Percentiles rank a stretch among this genome's conserved stretches.
These are phyloP conservation scores for Plagiodera versicolora DNA, from an alignment of 2,888 invertebrate species.

Conservation along the genomic window DNA sequence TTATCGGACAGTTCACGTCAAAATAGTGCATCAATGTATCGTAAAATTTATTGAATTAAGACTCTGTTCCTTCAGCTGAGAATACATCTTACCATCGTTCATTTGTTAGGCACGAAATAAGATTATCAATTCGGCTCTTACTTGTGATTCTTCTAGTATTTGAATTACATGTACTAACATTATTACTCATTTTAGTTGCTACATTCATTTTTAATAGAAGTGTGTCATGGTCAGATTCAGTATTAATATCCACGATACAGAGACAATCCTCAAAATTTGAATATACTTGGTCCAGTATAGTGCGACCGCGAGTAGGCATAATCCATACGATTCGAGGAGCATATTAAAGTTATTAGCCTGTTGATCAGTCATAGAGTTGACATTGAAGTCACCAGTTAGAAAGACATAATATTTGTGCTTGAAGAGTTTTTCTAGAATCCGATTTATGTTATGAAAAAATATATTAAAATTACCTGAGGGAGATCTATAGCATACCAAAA, in stretches of 20 bases:
- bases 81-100: constrained; percentile 10
- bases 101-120: neutral
- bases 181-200: neutral
- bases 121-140: constrained; percentile 1
- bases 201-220: neutral
- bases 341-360: constrained; percentile 1
- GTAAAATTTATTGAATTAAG: neutral
- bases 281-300: constrained; percentile 1
- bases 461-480: constrained; percentile 1
- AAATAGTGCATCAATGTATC: constrained; percentile 6
- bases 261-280: neutral
- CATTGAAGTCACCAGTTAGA: constrained; percentile 8
- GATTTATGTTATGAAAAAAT: constrained; percentile 6
- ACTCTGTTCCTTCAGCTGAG: neutral
- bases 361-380: constrained; percentile 4
- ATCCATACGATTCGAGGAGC: constrained; percentile 1
- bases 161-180: neutral
- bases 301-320: neutral
- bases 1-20: neutral
- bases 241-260: constrained; percentile 1
- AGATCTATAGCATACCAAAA: neutral
- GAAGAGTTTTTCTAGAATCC: constrained; percentile 7
- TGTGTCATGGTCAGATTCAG: constrained; percentile 5
- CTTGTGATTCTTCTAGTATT: neutral
- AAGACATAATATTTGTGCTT: neutral